These are phyloP conservation scores for Drosophila nigricruria DNA, from an alignment of 2,888 invertebrate species.

Conservation along the genomic window DNA sequence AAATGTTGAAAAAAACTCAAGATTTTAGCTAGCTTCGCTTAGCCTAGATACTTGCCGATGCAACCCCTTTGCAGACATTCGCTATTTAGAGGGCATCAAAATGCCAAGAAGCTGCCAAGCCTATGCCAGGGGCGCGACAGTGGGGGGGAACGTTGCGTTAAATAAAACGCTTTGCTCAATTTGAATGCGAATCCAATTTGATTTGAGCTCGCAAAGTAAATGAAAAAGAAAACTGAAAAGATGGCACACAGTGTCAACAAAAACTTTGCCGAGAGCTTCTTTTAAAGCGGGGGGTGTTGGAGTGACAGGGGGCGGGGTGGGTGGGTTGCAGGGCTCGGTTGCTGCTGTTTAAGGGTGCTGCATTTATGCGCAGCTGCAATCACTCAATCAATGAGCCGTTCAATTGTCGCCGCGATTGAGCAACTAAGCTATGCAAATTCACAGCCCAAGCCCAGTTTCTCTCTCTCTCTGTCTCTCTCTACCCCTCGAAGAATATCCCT, in stretches of 20 bases:
- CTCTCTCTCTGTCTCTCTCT: not conserved
- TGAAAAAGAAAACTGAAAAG: conserved; percentile 55
- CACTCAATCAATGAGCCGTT: conserved; percentile 78
- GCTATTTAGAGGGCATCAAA: conserved; percentile 1
- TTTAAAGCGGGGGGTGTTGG: not conserved
- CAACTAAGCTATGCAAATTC: conserved; percentile 78
- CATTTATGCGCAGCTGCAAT: conserved; percentile 66
- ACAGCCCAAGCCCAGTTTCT: conserved; percentile 8
- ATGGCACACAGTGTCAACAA: conserved; percentile 70
- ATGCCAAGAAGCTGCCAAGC: conserved; percentile 44
- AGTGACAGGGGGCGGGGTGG: not conserved
- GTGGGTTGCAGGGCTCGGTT: conserved; percentile 1
- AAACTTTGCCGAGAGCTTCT: conserved; percentile 36
- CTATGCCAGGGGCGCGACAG: conserved; percentile 7
- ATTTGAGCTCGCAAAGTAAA: conserved; percentile 48
- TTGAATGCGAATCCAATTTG: conserved; percentile 76
- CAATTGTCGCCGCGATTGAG: conserved; percentile 79
- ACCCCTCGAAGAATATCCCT: too few species aligned
- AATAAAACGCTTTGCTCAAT: conserved; percentile 67
- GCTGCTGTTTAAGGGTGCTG: conserved; percentile 48
- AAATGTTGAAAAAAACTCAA: not conserved
- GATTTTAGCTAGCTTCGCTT: not conserved
- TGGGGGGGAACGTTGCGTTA: conserved; percentile 24
- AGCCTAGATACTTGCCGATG: not conserved
- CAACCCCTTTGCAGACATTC: not conserved